Evolutionary conservation across 2,888 invertebrate species (phyloP), one percentile per base, ranked within the genome.

Genomic region (Pseudococcus longispinus): DNA sequence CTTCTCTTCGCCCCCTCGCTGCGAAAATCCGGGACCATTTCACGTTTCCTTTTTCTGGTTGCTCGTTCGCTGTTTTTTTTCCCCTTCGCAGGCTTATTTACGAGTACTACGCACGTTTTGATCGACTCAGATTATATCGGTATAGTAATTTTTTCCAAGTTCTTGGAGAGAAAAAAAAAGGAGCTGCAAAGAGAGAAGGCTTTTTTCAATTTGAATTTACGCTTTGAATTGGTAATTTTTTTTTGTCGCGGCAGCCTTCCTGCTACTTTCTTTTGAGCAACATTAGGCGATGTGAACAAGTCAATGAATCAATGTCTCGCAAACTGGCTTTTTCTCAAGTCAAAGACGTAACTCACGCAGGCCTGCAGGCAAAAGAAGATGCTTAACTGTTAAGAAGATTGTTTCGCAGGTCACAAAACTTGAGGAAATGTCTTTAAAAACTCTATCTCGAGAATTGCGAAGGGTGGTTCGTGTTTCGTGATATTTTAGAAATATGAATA

Each of bases 161-260:
- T 65, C 26, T 65, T 70, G 5, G 1, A 9, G 4, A 26, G 9
- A 65, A 26, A 26, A 65, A 13, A 29, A 26, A 26, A 65, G 11
- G 26, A 23, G 60, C 60, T 55, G 55, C 23, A 11, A 60, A 60
- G 13, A 60, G 23, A 51, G 51, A n/a, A 5, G 29, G 70, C 15
- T 70, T 70, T 70, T 70, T 70, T 70, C 70, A 70, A 70, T 70
- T 70, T 29, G 26, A 70, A 70, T 29, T 70, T 29, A 70, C 26
- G 70, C 18, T 65, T 65, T 70, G 70, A 70, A 70, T 70, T 70
- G 70, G 70, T 70, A 70, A 70, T 70, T 70, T 70, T 70, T 70
- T 70, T 29, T 60, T 11, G 60, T 23, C 70, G 29, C 70, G 1
- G 6, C 18, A 8, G 26, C 20, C 70, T 29, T 26, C 26, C 70